A percentile compares a stretch with the other conserved stretches of the same genome.
phyloP scores from a whole-genome alignment of 2,888 invertebrate species.

The Agonopterix arenella region DNA sequence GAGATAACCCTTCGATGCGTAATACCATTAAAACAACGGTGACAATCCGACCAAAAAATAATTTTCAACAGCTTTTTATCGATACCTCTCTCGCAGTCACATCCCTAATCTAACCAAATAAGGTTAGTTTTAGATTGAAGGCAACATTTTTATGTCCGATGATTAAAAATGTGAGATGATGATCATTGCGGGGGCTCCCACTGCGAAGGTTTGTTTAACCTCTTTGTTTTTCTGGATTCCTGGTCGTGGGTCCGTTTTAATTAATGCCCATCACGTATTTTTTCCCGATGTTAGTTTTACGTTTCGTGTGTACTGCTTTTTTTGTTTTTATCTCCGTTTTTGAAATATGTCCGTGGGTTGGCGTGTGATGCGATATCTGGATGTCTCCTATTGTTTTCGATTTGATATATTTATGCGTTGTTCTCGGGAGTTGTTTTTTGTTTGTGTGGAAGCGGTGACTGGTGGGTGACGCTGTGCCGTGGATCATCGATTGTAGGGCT shows the following conservation, averaged over 20 bases:
- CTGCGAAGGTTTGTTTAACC: constrained; percentile 72
- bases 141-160: constrained; percentile 49
- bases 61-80: constrained; percentile 64
- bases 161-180: constrained; percentile 76
- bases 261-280: constrained; percentile 77
- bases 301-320: constrained; percentile 34
- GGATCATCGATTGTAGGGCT: constrained; percentile 46
- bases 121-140: constrained; percentile 42
- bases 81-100: constrained; percentile 23
- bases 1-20: constrained; percentile 74
- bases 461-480: constrained; percentile 47
- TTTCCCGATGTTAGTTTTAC: constrained; percentile 58
- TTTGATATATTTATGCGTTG: constrained; percentile 74
- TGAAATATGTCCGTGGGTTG: constrained; percentile 66
- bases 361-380: constrained; percentile 70
- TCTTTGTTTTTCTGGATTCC: constrained; percentile 74
- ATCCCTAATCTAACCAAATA: constrained; percentile 32
- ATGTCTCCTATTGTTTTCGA: constrained; percentile 73
- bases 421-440: constrained; percentile 54
- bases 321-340: constrained; percentile 60
- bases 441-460: constrained; percentile 41
- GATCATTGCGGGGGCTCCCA: constrained; percentile 73
- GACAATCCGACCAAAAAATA: constrained; percentile 73
- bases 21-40: constrained; percentile 77
- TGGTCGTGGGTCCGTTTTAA: constrained; percentile 75